Base-by-base conservation (phyloP, 1,140 invertebrate genomes). In the Pseudomyrmex dendroicus region DNA sequence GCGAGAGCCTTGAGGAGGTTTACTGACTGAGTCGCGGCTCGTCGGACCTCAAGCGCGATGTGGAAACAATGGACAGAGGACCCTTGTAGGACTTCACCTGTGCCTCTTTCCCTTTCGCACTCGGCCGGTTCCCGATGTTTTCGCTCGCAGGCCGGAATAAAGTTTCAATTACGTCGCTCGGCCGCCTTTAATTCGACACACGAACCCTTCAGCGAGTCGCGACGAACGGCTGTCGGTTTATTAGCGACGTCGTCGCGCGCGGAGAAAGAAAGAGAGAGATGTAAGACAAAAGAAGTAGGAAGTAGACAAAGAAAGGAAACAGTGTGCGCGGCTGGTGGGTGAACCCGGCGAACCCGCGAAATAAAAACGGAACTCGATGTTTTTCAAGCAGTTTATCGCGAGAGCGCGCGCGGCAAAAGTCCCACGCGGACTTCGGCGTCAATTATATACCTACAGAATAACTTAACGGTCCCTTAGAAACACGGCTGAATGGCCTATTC, bases 381-480 rank as follows among this genome's bases (percentile, higher is more conserved):
- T 88, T 86, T 89, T 88, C 86, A 89, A 89, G 90, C 89, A 89
- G 88, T 92, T 92, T 93, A 92, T 92, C 90, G 74, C 87, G 70
- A 64, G 78, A 85, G 46, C 74, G 78, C 77, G 73, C 66, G 86
- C 84, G 67, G 90, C 89, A 89, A 91, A 80, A 91, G 91, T 93
- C 92, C 90, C 92, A 91, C 90, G 91, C 92, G 90, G 89, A 89
- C 91, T 93, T 92, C 90, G 91, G 88, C 91, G 92, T 94, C 93
- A 93, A 94, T 93, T 94, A 94, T 35, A 35, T 94, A 94, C 93
- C 92, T 93, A 90, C 90, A 92, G 93, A 94, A 94, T 94, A 94
- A 93, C 91, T 94, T 92, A 93, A 94, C 92, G 92, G 93, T 93
- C 93, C 93, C 93, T 92, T 93, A 92, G 91, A 94, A 94, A 94